These are phyloP conservation scores for Danio kyathit DNA, from an alignment of 2,797 vertebrate genomes.

Conservation along the genomic window DNA sequence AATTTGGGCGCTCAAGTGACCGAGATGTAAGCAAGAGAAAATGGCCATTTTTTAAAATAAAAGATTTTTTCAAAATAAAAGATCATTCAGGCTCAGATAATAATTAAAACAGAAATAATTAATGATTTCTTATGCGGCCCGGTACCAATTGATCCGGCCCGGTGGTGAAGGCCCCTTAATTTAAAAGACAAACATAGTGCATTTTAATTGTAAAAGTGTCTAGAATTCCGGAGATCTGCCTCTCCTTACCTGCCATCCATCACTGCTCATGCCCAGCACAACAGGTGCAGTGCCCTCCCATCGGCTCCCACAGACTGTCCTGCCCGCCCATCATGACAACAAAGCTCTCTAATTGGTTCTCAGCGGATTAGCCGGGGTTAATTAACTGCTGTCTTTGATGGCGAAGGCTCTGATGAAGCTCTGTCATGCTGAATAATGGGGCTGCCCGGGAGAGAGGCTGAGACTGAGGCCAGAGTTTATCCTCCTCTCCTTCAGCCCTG, in stretches of 20 bases:
- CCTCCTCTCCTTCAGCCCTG: conserved; percentile 52
- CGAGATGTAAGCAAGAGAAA: too few relatives aligned
- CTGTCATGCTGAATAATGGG: conserved; percentile 82
- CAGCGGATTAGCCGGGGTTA: conserved; percentile 78
- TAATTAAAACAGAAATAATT: too few relatives aligned
- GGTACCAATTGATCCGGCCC: too few relatives aligned
- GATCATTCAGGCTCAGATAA: too few relatives aligned
- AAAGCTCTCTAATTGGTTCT: conserved; percentile 59
- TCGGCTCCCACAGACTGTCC: conserved; percentile 51
- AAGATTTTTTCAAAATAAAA: too few relatives aligned
- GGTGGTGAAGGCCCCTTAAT: conserved; percentile 62
- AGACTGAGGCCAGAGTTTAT: conserved; percentile 67
- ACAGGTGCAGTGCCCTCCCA: conserved; percentile 54
- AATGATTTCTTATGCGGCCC: too few relatives aligned
- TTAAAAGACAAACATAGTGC: conserved; percentile 77
- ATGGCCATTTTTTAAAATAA: too few relatives aligned
- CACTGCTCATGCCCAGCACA: conserved; percentile 51
- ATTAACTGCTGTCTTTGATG: conserved; percentile 80
- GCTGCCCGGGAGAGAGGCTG: conserved; percentile 62
- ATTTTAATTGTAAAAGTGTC: conserved; percentile 59
- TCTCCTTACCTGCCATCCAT: conserved; percentile 61
- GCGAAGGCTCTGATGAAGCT: conserved; percentile 83
- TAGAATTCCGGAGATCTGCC: conserved; percentile 67
- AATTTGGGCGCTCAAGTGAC: too few relatives aligned
- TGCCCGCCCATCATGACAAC: conserved; percentile 43